These are phyloP conservation scores for Cydia strobilella DNA, from an alignment of 1,140 invertebrate species.

Conservation along the genomic window DNA sequence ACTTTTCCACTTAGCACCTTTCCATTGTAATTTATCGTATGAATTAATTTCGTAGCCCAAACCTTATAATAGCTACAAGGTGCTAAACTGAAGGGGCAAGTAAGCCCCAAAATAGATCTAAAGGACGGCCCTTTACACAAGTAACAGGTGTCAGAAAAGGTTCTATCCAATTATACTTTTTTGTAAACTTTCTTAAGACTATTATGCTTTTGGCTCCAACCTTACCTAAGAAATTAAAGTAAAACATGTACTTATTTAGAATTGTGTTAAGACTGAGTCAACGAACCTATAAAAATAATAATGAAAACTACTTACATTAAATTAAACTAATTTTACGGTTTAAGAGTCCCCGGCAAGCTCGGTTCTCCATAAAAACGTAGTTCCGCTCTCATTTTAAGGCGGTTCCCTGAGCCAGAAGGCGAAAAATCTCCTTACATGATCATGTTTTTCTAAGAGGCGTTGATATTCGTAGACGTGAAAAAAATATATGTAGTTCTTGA, in stretches of 20 bases:
- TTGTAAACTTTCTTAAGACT: constrained; percentile 11
- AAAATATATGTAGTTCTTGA: no score
- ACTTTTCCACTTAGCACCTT: constrained; percentile 4
- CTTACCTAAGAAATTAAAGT: neutral
- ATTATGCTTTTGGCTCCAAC: neutral
- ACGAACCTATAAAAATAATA: no score
- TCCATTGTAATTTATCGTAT: constrained; percentile 6
- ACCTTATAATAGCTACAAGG: neutral
- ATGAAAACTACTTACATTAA: no score
- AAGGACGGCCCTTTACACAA: constrained; percentile 8
- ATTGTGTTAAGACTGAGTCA: neutral
- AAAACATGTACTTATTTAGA: constrained; percentile 1
- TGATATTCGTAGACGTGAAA: no score
- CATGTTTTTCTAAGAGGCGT: no score
- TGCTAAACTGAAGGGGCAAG: neutral
- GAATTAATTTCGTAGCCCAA: constrained; percentile 1
- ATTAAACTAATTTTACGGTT: no score
- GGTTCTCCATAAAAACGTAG: no score
- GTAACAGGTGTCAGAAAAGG: constrained; percentile 7
- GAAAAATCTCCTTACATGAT: no score
- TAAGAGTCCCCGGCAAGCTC: no score
- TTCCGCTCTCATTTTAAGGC: no score
- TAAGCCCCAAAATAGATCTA: constrained; percentile 7
- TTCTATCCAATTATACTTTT: constrained; percentile 13
- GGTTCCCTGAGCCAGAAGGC: no score